A percentile compares a stretch with the other conserved stretches of the same genome.
These are phyloP conservation scores for Oreonectes daqikongensis DNA, from an alignment of 2,797 vertebrate genomes.

Conservation along the genomic window DNA sequence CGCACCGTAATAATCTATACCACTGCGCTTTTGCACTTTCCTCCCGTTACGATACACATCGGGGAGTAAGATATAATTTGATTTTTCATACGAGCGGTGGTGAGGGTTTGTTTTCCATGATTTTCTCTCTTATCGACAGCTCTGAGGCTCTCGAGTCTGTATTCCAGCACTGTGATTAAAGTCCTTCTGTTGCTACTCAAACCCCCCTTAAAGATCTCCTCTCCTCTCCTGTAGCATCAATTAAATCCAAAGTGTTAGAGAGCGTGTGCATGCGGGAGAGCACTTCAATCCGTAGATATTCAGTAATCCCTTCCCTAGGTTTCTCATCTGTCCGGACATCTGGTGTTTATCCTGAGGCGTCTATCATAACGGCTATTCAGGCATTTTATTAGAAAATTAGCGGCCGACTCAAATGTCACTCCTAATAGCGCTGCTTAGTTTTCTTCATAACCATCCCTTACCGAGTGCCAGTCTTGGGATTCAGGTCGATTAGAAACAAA, in stretches of 20 bases:
- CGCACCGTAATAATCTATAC: conserved; percentile 23
- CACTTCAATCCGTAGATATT: conserved; percentile 58
- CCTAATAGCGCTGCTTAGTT: conserved; percentile 63
- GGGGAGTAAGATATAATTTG: conserved; percentile 49
- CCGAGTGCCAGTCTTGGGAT: conserved; percentile 56
- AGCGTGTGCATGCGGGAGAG: conserved; percentile 5
- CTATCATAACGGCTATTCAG: conserved; percentile 74
- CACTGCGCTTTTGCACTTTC: conserved; percentile 23
- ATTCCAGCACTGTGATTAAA: conserved; percentile 61
- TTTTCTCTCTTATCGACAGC: conserved; percentile 59
- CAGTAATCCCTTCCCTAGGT: conserved; percentile 61
- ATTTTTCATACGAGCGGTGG: conserved; percentile 40
- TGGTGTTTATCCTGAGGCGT: conserved; percentile 73
- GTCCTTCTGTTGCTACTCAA: conserved; percentile 60
- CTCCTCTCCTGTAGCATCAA: conserved; percentile 48
- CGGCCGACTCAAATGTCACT: conserved; percentile 68
- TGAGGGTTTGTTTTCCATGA: conserved; percentile 45
- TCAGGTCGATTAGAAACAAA: conserved; percentile 57
- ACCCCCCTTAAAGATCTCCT: conserved; percentile 56
- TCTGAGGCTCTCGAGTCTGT: conserved; percentile 57
- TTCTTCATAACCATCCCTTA: conserved; percentile 49
- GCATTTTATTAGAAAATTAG: conserved; percentile 71
- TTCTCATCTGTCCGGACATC: conserved; percentile 70
- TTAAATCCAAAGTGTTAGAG: conserved; percentile 44
- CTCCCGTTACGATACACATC: conserved; percentile 12